These are phyloP conservation scores for Rhynchonycteris naso DNA, from an alignment of 2,797 vertebrate species.

Conservation along the genomic window DNA sequence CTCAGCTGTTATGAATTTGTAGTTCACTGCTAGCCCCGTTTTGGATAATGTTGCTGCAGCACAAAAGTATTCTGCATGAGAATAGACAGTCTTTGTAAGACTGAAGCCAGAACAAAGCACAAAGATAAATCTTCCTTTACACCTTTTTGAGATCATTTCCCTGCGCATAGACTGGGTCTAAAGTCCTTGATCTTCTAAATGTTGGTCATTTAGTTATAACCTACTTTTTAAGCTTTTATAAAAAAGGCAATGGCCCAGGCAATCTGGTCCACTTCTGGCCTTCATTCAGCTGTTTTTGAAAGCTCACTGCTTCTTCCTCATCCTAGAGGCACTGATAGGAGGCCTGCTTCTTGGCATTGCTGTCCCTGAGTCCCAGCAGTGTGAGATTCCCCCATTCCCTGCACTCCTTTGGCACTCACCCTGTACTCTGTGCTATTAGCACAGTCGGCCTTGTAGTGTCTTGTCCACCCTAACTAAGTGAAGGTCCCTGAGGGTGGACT, in stretches of 20 bases:
- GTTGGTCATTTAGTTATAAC: not conserved
- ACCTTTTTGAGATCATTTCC: not conserved
- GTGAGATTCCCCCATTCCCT: not conserved
- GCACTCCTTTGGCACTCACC: not conserved
- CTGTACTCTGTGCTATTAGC: not conserved
- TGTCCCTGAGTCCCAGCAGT: not conserved
- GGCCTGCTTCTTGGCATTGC: not conserved
- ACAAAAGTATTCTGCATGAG: not conserved
- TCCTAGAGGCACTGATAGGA: not conserved
- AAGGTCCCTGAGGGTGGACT: not conserved
- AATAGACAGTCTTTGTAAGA: not conserved
- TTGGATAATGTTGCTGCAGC: not conserved
- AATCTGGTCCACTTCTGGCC: not conserved
- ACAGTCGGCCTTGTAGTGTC: not conserved
- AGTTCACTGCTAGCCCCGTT: not conserved
- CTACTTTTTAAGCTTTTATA: not conserved
- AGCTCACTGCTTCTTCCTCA: not conserved
- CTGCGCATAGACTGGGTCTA: not conserved
- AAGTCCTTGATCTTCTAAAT: not conserved
- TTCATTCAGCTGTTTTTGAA: not conserved
- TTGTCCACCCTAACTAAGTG: not conserved
- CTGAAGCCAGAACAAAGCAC: not conserved
- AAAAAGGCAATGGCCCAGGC: not conserved
- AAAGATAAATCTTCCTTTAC: not conserved
- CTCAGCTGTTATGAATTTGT: not conserved